Evolutionary conservation across 2,113 vertebrate species (phyloP), one percentile per base, ranked within the genome.

Genomic region (Entomyzon cyanotis): DNA sequence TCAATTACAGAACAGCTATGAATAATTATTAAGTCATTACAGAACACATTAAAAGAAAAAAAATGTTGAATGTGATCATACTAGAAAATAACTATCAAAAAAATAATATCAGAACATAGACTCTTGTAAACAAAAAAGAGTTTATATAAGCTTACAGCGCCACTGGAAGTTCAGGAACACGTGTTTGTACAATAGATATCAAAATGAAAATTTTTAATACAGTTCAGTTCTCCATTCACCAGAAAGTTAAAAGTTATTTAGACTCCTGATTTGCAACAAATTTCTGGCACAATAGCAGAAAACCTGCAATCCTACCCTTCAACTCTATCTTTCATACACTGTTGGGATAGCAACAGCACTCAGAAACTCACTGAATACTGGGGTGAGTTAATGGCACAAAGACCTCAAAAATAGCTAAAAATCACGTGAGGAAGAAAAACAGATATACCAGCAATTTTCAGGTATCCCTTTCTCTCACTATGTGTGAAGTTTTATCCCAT

Each of bases 161-260:
- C 14, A 56, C 33, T 60, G 24, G 35, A 63, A 70, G 33, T 76
- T 79, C 58, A 89, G 69, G 56, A 10, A 62, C 5, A 13, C 35
- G 12, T 47, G 23, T 41, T 52, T 3, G 1, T 50, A 65, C 5
- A 49, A 31, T 0, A 52, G 22, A 77, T 2, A 62, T 20, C 3
- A 77, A 83, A 82, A 65, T 10, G 4, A 85, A 59, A 16, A 9
- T 22, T 22, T 42, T 60, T 47, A 76, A 68, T 46, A 41, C 12
- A 65, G 21, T 39, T 58, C 42, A 50, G 28, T 37, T 92, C 25
- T 70, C 25, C 4, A 52, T 28, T 94, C 28, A 39, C 75, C 24
- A 59, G 27, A 80, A 87, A 69, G 35, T 5, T 71, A 52, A 33
- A 89, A 75, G 28, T 23, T 84, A 65, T 42, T 86, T 76, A 83